Evolutionary conservation across 2,113 vertebrate genomes (phyloP).

Genomic region (Aix galericulata): DNA sequence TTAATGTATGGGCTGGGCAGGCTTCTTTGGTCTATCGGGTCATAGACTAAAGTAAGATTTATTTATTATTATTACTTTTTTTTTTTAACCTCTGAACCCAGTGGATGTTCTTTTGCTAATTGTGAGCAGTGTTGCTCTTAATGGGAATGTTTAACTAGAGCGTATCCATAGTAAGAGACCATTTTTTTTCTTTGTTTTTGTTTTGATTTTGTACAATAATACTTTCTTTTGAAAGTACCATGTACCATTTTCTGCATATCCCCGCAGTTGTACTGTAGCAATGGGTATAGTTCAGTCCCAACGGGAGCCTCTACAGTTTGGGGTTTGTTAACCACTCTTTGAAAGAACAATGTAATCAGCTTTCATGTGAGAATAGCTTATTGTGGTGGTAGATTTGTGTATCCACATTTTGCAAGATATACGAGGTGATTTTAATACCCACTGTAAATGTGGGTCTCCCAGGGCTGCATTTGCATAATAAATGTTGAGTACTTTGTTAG

Average conservation of each 20-base stretch:
- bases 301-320: background rate
- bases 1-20: background rate
- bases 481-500: background rate
- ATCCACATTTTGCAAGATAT: rapidly evolving
- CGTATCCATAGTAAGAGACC: background rate
- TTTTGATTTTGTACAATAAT: background rate
- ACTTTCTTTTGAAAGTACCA: background rate
- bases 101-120: background rate
- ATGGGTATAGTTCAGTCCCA: background rate
- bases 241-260: background rate
- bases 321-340: background rate
- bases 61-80: too few species aligned
- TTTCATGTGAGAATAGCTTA: background rate
- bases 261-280: background rate
- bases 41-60: background rate
- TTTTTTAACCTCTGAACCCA: background rate
- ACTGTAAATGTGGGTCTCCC: background rate
- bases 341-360: background rate
- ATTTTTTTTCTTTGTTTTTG: background rate
- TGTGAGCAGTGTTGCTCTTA: background rate
- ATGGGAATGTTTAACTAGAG: background rate
- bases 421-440: background rate
- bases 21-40: background rate
- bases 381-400: background rate
- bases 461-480: background rate